phyloP scores from a whole-genome alignment of 1,140 invertebrate species.

The Pogonognathellus flavescens region DNA sequence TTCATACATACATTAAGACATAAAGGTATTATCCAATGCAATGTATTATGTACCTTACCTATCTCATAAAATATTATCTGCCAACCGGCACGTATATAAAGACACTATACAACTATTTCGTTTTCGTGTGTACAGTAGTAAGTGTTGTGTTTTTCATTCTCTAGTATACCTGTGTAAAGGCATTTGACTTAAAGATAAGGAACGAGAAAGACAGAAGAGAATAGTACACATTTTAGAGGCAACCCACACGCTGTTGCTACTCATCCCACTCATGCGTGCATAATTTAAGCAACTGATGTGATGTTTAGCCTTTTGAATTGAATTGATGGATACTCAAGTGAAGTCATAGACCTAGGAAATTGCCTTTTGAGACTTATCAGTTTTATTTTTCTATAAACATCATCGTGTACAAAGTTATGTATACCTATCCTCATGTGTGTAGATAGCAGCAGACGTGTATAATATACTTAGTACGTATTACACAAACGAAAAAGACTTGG shows the following conservation, averaged over 20 bases:
- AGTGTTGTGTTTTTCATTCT: no score
- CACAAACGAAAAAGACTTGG: background rate
- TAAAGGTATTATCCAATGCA: background rate
- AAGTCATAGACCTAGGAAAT: conserved; percentile 48
- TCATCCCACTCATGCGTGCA: conserved; percentile 49
- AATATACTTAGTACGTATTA: background rate
- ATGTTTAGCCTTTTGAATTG: conserved; percentile 40
- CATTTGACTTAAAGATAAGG: background rate
- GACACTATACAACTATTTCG: no score
- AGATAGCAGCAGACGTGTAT: background rate
- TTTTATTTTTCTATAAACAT: background rate
- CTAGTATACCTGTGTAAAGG: background rate
- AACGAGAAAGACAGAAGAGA: background rate
- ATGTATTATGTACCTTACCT: background rate
- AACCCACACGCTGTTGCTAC: conserved; percentile 33
- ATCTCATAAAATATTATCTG: no score
- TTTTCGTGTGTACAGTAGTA: no score
- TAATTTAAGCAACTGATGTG: conserved; percentile 43
- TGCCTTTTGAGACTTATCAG: conserved; percentile 23
- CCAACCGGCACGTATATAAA: no score
- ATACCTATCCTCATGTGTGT: background rate
- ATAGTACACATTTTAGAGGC: background rate
- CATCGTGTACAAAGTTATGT: background rate
- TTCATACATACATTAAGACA: no score
- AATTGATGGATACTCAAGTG: conserved; percentile 35